These are phyloP conservation scores for Tenebrio molitor DNA, from an alignment of 1,140 invertebrate species.

Conservation along the genomic window DNA sequence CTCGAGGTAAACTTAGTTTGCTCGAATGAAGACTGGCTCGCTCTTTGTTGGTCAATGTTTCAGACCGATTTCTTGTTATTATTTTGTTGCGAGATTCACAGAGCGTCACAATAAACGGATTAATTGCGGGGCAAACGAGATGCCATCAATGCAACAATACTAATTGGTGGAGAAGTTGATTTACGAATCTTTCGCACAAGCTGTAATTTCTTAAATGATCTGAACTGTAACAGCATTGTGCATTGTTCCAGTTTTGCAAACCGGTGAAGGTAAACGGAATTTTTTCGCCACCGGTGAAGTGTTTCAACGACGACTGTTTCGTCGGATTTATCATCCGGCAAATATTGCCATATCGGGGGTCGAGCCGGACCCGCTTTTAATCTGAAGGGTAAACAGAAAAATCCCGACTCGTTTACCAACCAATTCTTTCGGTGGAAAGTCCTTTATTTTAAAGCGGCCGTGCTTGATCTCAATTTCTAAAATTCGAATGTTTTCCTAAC, in stretches of 20 bases:
- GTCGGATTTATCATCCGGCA: too few relatives aligned
- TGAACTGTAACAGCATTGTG: background rate
- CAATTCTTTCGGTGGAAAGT: background rate
- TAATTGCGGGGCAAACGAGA: background rate
- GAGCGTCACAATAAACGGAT: background rate
- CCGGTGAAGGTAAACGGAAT: background rate
- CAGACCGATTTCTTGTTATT: too few relatives aligned
- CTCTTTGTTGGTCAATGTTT: background rate
- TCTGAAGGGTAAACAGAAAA: background rate
- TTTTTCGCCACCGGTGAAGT: too few relatives aligned
- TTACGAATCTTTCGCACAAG: background rate
- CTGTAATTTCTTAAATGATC: background rate
- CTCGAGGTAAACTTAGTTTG: background rate
- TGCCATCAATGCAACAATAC: background rate
- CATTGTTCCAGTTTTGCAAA: background rate
- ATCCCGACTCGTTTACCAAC: background rate
- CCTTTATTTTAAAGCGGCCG: slow-evolving; percentile 12
- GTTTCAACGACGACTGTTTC: too few relatives aligned
- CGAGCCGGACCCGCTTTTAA: background rate
- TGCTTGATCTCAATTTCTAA: slow-evolving; percentile 48
- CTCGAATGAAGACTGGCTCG: background rate
- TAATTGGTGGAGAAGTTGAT: background rate
- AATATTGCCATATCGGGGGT: too few relatives aligned
- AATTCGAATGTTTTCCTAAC: slow-evolving; percentile 49
- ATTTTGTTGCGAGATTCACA: background rate